Conservation (phyloP, 1,140 invertebrate genomes). For the Gyrodactylus salaris region DNA sequence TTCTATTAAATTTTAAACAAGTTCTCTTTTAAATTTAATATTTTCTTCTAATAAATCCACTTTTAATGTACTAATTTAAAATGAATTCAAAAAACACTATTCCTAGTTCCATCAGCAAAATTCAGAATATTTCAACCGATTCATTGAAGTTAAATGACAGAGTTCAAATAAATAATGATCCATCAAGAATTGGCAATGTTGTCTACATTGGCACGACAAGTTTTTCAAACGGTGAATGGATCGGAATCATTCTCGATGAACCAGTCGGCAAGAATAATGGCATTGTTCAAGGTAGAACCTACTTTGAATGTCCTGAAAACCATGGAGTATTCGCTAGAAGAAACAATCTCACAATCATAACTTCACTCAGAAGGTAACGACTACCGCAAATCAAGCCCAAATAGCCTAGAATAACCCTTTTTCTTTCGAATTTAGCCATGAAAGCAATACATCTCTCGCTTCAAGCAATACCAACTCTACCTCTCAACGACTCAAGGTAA, state of each 20-base stretch:
- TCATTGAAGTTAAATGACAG: not conserved
- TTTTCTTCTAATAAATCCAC: no score
- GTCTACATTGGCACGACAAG: slow-evolving; percentile 78
- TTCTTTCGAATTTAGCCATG: not conserved
- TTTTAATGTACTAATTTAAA: no score
- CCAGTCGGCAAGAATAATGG: slow-evolving; percentile 23
- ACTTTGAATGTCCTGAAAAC: slow-evolving; percentile 52
- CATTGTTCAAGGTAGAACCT: slow-evolving; percentile 18
- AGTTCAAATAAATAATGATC: slow-evolving; percentile 15
- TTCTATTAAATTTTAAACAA: no score
- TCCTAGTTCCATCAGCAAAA: no score
- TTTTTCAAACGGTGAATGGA: slow-evolving; percentile 20
- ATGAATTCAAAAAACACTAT: no score
- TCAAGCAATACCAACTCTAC: not conserved
- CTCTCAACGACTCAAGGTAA: not conserved
- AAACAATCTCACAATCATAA: slow-evolving; percentile 31
- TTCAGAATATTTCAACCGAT: no score
- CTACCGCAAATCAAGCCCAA: no score
- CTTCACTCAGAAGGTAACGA: no score
- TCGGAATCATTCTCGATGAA: slow-evolving; percentile 18
- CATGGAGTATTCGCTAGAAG: slow-evolving; percentile 67
- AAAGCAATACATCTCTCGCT: not conserved
- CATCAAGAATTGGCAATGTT: slow-evolving; percentile 59
- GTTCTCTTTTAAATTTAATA: no score
- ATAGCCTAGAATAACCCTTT: no score